phyloP scores from a whole-genome alignment of 1,140 invertebrate species.

The Gerris buenoi region DNA sequence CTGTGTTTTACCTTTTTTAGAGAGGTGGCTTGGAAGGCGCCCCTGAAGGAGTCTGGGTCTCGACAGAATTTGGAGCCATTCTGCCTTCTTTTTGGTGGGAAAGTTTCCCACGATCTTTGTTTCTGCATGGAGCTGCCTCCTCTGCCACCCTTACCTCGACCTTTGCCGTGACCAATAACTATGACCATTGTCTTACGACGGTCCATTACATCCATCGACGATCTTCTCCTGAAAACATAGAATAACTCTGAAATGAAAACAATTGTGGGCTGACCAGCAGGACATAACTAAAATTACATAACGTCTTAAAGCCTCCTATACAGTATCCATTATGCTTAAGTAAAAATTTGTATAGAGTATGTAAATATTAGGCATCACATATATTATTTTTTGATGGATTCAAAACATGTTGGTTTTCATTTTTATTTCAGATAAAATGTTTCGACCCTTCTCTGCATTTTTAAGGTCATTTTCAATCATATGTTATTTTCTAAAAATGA shows the following conservation, averaged over 20 bases:
- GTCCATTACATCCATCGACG: slow-evolving; percentile 25
- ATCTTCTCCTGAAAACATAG: slow-evolving; percentile 16
- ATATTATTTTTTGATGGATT: no score
- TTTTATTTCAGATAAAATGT: no score
- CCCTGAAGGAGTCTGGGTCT: slow-evolving; percentile 27
- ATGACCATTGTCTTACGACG: slow-evolving; percentile 34
- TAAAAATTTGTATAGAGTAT: no score
- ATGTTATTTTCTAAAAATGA: no score
- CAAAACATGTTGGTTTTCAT: no score
- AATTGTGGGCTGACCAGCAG: no score
- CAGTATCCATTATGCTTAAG: no score
- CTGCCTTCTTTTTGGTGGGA: slow-evolving; percentile 37
- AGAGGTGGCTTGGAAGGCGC: slow-evolving; percentile 23
- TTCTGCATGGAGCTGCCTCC: slow-evolving; percentile 38
- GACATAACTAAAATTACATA: no score
- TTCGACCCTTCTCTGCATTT: no score
- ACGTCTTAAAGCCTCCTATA: no score
- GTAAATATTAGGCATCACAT: no score
- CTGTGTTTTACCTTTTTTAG: slow-evolving; percentile 25
- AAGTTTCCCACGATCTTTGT: slow-evolving; percentile 49
- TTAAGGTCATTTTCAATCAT: no score
- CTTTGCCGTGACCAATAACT: slow-evolving; percentile 31
- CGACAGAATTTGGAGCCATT: slow-evolving; percentile 23
- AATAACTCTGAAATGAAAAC: neutral
- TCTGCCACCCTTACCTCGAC: slow-evolving; percentile 26